Base-by-base conservation (phyloP, 2,888 invertebrate genomes). In the Ethmia dodecea region DNA sequence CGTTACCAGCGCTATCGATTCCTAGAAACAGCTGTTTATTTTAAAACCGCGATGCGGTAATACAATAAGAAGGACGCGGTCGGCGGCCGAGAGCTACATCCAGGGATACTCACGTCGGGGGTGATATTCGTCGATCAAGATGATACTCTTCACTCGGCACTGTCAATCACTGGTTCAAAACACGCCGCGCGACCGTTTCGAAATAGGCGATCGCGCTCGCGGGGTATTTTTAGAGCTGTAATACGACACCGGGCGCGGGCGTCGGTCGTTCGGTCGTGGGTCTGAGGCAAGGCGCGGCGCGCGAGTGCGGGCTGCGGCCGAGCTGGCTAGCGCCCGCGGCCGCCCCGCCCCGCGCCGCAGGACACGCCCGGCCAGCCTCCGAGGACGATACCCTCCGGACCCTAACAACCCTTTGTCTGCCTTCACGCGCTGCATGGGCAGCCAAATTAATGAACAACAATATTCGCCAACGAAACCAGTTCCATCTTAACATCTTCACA, bases 121-220 rank as follows among this genome's bases (percentile, higher is more conserved):
- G 62, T 52, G 58, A 52, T 60, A 51, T 47, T 61, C 52, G 69
- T 55, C 50, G 61, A 55, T 61, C 57, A 60, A 62, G 63, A 59
- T 55, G 61, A 58, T 61, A 60, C 67, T 79, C 80, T 79, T 75
- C 81, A 80, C 78, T 80, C 78, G 71, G 69, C 84, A 84, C 84
- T 83, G 74, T 81, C 81, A 84, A 86, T 83, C 84, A 86, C 84
- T 81, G 81, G 79, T 77, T 71, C 71, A 83, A 80, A 80, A 84
- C 81, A 84, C 75, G 78, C 67, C 73, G 78, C 73, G 77, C 69
- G 72, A 74, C 70, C 64, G 78, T 79, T 79, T 81, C 81, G 70
- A 81, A 86, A 84, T 84, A 78, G 84, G 84, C 79, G 79, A 77
- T 77, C 75, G 78, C 76, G 80, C 75, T 79, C 77, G 77, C 78